phyloP scores from a whole-genome alignment of 2,888 invertebrate species.

The Euplagia quadripunctaria region DNA sequence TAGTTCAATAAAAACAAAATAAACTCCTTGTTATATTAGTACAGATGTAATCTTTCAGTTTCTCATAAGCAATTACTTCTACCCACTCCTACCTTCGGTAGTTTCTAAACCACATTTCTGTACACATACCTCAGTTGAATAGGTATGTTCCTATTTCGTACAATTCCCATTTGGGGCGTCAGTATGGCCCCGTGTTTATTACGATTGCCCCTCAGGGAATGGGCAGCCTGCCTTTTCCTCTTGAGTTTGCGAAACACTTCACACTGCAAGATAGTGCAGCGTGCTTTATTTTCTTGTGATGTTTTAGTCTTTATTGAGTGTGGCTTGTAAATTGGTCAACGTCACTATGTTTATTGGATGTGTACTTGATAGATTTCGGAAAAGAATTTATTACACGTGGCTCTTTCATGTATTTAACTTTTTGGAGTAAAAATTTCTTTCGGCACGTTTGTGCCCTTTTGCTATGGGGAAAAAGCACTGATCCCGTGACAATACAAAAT shows the following conservation, averaged over 20 bases:
- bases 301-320: conserved; percentile 15
- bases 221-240: conserved; percentile 54
- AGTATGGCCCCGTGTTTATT: conserved; percentile 60
- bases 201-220: conserved; percentile 64
- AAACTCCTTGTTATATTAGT: no score
- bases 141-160: conserved; percentile 35
- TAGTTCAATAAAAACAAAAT: no score
- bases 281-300: conserved; percentile 22
- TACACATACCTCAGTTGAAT: conserved; percentile 8
- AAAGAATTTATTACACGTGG: not conserved
- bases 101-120: not conserved
- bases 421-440: no score
- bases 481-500: no score
- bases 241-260: conserved; percentile 55
- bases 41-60: no score
- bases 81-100: not conserved
- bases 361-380: not conserved
- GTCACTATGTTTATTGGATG: not conserved
- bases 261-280: conserved; percentile 26
- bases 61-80: not conserved
- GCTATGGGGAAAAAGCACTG: no score
- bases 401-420: not conserved
- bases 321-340: not conserved
- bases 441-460: no score
- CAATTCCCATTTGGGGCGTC: conserved; percentile 38